A percentile compares a stretch with the other conserved stretches of the same genome.
phyloP scores from a whole-genome alignment of 2,797 vertebrate genomes.

The Phoxinus dragarum region DNA sequence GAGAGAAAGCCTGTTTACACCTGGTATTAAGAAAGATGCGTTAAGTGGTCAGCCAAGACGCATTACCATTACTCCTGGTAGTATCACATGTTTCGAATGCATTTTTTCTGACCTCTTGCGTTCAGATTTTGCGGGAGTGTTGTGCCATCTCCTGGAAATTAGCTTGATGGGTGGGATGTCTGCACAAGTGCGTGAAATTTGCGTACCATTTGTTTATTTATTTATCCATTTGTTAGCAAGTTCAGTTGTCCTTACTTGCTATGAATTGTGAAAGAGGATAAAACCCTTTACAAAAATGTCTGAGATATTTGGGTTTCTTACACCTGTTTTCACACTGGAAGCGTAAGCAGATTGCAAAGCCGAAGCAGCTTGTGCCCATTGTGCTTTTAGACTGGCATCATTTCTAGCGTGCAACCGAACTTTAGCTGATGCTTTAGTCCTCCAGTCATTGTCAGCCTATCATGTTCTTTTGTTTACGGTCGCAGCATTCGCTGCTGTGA shows the following conservation, averaged over 20 bases:
- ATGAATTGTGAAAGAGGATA: constrained; percentile 37
- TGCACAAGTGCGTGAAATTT: background rate
- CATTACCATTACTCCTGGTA: no score
- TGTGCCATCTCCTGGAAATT: no score
- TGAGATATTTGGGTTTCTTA: constrained; percentile 3
- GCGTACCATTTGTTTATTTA: background rate
- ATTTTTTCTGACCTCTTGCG: no score
- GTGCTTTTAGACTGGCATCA: background rate
- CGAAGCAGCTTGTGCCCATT: background rate
- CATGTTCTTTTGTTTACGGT: background rate
- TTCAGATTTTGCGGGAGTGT: no score
- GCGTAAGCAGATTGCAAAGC: background rate
- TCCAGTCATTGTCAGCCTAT: background rate
- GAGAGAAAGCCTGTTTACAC: no score
- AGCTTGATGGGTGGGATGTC: no score
- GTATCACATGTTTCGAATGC: no score
- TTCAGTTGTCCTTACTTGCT: background rate
- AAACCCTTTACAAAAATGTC: background rate
- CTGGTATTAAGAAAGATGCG: no score
- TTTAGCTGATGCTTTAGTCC: background rate
- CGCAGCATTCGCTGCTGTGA: background rate
- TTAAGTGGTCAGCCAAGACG: no score
- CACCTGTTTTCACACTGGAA: background rate
- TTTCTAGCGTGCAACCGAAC: background rate
- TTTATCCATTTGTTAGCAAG: background rate